These are phyloP conservation scores for Calliphora vicina DNA, from an alignment of 1,140 invertebrate genomes.

Conservation along the genomic window DNA sequence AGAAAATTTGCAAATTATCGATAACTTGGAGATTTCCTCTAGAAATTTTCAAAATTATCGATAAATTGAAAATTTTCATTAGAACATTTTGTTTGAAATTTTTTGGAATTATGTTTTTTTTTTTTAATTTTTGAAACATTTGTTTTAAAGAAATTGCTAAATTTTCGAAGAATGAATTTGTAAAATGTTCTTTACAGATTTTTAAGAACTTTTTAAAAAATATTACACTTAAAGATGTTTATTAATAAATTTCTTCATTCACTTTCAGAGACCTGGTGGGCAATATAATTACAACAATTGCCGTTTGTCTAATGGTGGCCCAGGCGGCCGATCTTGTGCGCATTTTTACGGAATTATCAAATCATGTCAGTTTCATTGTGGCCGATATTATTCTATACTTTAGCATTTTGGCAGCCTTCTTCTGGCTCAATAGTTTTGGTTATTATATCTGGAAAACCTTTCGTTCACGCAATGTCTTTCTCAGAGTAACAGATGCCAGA, in stretches of 20 bases:
- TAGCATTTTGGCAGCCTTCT: slow-evolving; percentile 78
- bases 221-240: no score
- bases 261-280: slow-evolving; percentile 75
- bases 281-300: slow-evolving; percentile 83
- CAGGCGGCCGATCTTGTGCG: slow-evolving; percentile 80
- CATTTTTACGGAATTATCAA: slow-evolving; percentile 80
- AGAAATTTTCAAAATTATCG: no score
- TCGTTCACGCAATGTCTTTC: slow-evolving; percentile 81
- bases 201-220: no score
- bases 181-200: no score
- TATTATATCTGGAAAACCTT: slow-evolving; percentile 89
- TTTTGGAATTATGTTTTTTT: no score
- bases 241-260: slow-evolving; percentile 37
- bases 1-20: no score
- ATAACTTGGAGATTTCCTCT: no score
- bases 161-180: no score
- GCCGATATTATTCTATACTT: slow-evolving; percentile 81
- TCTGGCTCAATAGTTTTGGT: slow-evolving; percentile 84
- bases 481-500: slow-evolving; percentile 80
- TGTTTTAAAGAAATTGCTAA: no score
- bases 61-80: no score
- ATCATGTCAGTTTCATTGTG: slow-evolving; percentile 79
- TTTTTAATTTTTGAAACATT: no score
- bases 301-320: slow-evolving; percentile 76
- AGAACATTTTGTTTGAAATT: no score